Evolutionary conservation across 2,888 invertebrate genomes (phyloP).

Genomic region (Labia minor): DNA sequence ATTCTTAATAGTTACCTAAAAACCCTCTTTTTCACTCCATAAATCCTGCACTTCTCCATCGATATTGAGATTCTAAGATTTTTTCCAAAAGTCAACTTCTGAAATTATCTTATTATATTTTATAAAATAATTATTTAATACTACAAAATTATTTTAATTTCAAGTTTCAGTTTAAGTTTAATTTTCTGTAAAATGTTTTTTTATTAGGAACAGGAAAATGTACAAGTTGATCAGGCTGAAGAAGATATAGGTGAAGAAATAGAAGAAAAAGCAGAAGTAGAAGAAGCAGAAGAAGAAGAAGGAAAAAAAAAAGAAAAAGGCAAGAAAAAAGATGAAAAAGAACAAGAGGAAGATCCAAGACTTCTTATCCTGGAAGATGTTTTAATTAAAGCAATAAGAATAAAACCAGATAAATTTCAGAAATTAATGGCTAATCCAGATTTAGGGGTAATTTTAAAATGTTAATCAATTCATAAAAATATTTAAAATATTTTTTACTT

Average conservation of each 20-base stretch:
- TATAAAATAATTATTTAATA: too few relatives aligned
- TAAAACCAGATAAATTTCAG: not conserved
- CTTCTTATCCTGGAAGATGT: not conserved
- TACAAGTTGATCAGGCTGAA: not conserved
- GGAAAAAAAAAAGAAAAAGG: not conserved
- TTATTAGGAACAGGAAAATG: not conserved
- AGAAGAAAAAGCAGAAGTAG: not conserved
- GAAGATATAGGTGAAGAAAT: not conserved
- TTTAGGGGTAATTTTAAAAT: not conserved
- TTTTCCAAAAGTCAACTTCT: too few relatives aligned
- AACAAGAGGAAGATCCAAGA: not conserved
- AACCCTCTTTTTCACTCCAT: too few relatives aligned
- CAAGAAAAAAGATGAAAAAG: not conserved
- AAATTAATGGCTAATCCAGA: not conserved
- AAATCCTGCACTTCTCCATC: too few relatives aligned
- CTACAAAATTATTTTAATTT: too few relatives aligned
- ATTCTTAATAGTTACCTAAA: too few relatives aligned
- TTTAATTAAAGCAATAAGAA: not conserved
- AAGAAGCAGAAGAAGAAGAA: not conserved
- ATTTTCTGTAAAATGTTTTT: too few relatives aligned
- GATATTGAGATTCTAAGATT: too few relatives aligned
- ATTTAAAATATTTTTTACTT: conserved; percentile 18
- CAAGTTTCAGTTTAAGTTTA: too few relatives aligned
- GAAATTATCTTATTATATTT: too few relatives aligned
- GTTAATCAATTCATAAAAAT: not conserved